Percentiles rank a stretch among this genome's conserved stretches.
These are phyloP conservation scores for Andrena haemorrhoa DNA, from an alignment of 2,888 invertebrate species.

Conservation along the genomic window DNA sequence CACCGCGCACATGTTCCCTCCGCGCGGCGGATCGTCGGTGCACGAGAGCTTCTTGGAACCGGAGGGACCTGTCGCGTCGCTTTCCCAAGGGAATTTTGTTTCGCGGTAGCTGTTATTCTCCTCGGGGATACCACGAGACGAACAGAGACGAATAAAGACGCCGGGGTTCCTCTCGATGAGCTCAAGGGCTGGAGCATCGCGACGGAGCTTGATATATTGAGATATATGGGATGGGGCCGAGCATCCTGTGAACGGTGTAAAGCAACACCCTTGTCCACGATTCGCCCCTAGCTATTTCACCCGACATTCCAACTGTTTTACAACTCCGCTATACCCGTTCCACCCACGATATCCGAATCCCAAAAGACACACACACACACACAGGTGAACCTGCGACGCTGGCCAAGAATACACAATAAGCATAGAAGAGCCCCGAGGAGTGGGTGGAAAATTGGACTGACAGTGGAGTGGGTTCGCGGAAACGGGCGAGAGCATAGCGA, in stretches of 20 bases:
- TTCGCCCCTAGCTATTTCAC: no score
- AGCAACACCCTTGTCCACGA: no score
- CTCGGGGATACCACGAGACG: neutral
- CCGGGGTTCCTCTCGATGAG: neutral
- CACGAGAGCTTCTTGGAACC: conserved; percentile 20
- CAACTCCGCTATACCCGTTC: no score
- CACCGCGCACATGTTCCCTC: conserved; percentile 9
- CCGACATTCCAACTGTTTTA: no score
- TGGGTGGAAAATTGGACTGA: neutral
- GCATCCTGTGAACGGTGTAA: no score
- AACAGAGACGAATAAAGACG: conserved; percentile 1
- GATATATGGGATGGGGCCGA: neutral
- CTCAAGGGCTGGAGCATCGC: neutral
- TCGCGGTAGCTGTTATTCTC: conserved; percentile 3
- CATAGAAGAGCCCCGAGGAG: neutral
- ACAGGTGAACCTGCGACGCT: no score
- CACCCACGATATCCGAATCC: no score
- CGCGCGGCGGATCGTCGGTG: neutral
- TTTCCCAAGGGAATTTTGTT: conserved; percentile 25
- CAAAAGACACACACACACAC: no score
- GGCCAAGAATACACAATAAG: no score
- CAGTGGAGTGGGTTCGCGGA: neutral
- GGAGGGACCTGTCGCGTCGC: conserved; percentile 20
- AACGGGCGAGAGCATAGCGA: conserved; percentile 14
- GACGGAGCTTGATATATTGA: neutral